Conservation (phyloP, 2,797 vertebrate genomes). For the Eurystomus glaucurus region DNA sequence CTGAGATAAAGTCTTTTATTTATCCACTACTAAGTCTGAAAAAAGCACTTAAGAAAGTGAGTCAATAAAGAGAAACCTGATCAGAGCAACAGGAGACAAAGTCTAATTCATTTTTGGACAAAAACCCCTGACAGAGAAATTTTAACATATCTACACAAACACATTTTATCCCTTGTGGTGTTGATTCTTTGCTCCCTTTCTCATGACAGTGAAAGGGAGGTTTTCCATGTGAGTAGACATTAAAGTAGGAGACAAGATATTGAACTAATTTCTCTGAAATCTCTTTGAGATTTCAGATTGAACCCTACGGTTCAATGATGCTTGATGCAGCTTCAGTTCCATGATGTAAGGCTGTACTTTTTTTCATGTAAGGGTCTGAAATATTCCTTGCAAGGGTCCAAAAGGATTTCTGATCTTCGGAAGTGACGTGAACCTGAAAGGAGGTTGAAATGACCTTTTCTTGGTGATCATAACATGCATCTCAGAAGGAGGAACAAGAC, state of each 20-base stretch:
- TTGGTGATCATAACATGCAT: not conserved
- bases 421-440: not conserved
- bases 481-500: not conserved
- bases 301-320: not conserved
- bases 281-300: not conserved
- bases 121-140: not conserved
- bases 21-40: not conserved
- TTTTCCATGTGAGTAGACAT: not conserved
- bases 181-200: not conserved
- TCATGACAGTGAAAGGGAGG: not conserved
- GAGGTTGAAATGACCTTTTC: not conserved
- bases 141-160: not conserved
- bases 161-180: not conserved
- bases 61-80: not conserved
- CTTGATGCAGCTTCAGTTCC: not conserved
- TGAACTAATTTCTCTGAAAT: not conserved
- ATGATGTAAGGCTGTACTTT: not conserved
- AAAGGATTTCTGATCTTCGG: not conserved
- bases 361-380: too few relatives aligned
- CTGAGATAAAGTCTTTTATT: slow-evolving; percentile 37
- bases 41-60: not conserved
- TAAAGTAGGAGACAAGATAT: not conserved
- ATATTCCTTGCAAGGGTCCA: not conserved
- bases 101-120: not conserved
- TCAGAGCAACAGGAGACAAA: not conserved